phyloP scores from a whole-genome alignment of 2,797 vertebrate genomes.

The Eulemur coronatus region DNA sequence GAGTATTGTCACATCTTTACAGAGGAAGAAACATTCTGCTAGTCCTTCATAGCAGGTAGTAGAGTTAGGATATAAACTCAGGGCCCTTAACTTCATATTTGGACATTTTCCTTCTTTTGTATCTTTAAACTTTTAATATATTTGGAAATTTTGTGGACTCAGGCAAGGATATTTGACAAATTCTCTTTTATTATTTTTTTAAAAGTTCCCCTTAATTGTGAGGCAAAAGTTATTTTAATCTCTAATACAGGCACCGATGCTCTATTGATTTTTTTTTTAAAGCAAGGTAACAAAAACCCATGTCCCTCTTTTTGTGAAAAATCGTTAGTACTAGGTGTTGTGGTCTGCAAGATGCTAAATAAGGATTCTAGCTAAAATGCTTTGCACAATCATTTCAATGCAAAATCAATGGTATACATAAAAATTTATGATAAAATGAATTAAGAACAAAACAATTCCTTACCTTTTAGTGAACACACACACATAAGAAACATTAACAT shows the following conservation, averaged over 20 bases:
- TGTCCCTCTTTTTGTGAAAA: conserved; percentile 64
- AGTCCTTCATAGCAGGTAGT: background rate
- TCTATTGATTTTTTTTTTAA: conserved; percentile 71
- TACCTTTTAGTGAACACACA: conserved; percentile 19
- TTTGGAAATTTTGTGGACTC: background rate
- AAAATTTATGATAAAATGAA: conserved; percentile 66
- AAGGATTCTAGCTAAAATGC: conserved; percentile 63
- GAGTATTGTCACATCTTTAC: background rate
- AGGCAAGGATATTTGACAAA: conserved; percentile 26
- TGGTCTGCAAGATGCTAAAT: conserved; percentile 65
- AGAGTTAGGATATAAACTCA: conserved; percentile 10
- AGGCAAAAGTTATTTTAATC: conserved; percentile 57
- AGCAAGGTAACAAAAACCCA: conserved; percentile 58
- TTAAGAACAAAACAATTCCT: conserved; percentile 58
- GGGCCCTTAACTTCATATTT: conserved; percentile 7
- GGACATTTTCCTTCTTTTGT: background rate
- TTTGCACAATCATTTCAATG: conserved; percentile 63
- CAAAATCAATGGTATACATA: conserved; percentile 64
- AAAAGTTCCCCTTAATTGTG: conserved; percentile 38
- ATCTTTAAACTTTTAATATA: conserved; percentile 53
- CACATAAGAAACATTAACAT: conserved; percentile 22
- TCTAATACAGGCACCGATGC: conserved; percentile 60
- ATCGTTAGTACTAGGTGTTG: conserved; percentile 50
- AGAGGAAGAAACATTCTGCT: background rate
- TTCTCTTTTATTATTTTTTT: background rate